Percentiles rank a stretch among this genome's conserved stretches.
phyloP scores from a whole-genome alignment of 2,113 vertebrate species.

The Taxidea taxus region DNA sequence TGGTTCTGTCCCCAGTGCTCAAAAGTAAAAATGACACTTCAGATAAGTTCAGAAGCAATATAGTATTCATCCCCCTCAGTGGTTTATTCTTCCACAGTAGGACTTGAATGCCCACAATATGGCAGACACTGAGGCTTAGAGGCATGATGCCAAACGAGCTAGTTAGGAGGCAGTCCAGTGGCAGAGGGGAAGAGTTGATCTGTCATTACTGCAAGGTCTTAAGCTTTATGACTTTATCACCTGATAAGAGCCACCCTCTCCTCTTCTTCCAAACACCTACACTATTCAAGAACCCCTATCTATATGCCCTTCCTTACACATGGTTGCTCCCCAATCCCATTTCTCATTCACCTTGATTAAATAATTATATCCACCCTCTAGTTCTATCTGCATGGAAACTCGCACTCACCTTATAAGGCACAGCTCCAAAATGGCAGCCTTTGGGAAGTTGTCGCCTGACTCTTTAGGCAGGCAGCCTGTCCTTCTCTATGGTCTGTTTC shows the following conservation, averaged over 20 bases:
- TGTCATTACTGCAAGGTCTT: neutral
- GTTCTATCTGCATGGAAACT: neutral
- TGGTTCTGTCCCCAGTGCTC: neutral
- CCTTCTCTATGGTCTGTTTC: neutral
- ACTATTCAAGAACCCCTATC: neutral
- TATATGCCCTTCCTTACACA: neutral
- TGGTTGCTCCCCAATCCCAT: neutral
- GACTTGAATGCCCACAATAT: neutral
- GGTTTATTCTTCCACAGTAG: too few relatives aligned
- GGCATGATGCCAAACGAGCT: neutral
- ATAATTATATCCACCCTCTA: neutral
- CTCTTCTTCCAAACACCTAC: neutral
- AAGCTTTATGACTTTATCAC: neutral
- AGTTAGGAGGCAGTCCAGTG: neutral
- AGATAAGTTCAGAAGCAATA: neutral
- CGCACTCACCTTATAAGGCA: neutral
- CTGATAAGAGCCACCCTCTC: neutral
- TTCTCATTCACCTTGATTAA: neutral
- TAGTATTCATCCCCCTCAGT: fast-evolving
- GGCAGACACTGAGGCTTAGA: neutral
- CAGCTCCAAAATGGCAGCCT: neutral
- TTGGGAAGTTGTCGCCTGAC: neutral
- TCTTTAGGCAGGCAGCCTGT: neutral
- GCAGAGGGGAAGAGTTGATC: neutral
- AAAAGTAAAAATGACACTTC: neutral